These are phyloP conservation scores for Drosophila multiciliata DNA, from an alignment of 2,888 invertebrate genomes.

Conservation along the genomic window DNA sequence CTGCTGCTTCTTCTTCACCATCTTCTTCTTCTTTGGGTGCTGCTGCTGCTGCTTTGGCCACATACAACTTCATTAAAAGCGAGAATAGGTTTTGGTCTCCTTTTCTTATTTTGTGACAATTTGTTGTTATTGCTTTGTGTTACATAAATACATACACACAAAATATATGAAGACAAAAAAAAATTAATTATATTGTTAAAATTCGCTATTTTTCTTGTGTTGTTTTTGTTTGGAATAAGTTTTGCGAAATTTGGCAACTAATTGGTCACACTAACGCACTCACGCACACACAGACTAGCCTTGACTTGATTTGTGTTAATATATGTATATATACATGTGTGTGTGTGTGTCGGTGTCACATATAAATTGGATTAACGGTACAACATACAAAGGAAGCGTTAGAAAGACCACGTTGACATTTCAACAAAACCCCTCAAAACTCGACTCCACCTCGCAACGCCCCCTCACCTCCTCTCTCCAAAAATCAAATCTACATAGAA, in stretches of 20 bases:
- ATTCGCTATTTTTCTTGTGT: slow-evolving; percentile 20
- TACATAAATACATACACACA: slow-evolving; percentile 55
- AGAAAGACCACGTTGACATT: slow-evolving; percentile 39
- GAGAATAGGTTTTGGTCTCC: slow-evolving; percentile 34
- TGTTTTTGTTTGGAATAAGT: slow-evolving; percentile 52
- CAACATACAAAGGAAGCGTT: slow-evolving; percentile 40
- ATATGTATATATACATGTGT: slow-evolving; percentile 3
- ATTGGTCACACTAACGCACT: slow-evolving; percentile 54
- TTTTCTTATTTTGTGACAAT: slow-evolving; percentile 44
- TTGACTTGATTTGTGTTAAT: slow-evolving; percentile 39
- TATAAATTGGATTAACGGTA: slow-evolving; percentile 70
- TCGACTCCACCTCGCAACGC: neutral
- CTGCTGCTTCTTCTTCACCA: slow-evolving; percentile 15
- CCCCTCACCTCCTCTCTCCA: neutral
- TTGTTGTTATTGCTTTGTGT: slow-evolving; percentile 38
- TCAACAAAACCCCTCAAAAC: neutral
- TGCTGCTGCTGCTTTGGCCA: slow-evolving; percentile 36
- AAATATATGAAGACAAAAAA: slow-evolving; percentile 9
- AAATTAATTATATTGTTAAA: slow-evolving; percentile 31
- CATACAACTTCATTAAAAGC: slow-evolving; percentile 73
- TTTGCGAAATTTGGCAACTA: slow-evolving; percentile 80
- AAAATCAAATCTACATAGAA: neutral
- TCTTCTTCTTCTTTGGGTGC: neutral
- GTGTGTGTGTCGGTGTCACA: slow-evolving; percentile 23
- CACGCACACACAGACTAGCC: slow-evolving; percentile 33